Evolutionary conservation across 2,797 vertebrate genomes (phyloP), one percentile per base, ranked within the genome.

Genomic region (Ptychadena robeensis): DNA sequence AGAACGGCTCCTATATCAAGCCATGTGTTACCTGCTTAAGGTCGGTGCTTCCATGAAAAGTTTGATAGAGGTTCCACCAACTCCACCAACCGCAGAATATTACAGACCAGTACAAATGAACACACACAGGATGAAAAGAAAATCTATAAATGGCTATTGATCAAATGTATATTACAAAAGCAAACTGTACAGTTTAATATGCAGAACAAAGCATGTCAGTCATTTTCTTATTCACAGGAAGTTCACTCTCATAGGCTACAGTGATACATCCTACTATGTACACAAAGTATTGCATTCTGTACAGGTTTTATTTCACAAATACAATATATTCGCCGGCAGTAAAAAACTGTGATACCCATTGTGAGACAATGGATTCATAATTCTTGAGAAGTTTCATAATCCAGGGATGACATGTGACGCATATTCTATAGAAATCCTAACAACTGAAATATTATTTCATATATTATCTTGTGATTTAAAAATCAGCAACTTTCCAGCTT

Each of bases 211-310:
- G 69, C 66, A 87, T 83, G 74, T 75, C 82, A 68, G 44, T 79
- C 65, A 87, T 66, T 71, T 86, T 77, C 76, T 87, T 87, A 69
- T 27, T 83, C 34, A 82, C 78, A 86, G 81, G 81, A 90, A 90
- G 85, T 81, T 88, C 79, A 90, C 69, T 86, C 84, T 79, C 15
- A 27, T 86, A 86, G 87, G 15, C 22, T 59, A 85, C 81, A 87
- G 31, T 48, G 32, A 68, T 67, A 85, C 85, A 89, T 82, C 79
- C 83, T 86, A 86, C 80, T 93, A 90, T 92, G 74, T 92, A 93
- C 90, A 92, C 25, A 53, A 84, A 38, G 63, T 70, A 70, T 61
- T 69, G 53, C 61, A 69, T 63, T 85, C 73, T 75, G 35, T 85
- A 85, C 82, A 85, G 31, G 68, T 35, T 80, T 64, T 75, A 32